A percentile compares a stretch with the other conserved stretches of the same genome.
phyloP scores from a whole-genome alignment of 1,140 invertebrate genomes.

The Piezodorus guildinii region DNA sequence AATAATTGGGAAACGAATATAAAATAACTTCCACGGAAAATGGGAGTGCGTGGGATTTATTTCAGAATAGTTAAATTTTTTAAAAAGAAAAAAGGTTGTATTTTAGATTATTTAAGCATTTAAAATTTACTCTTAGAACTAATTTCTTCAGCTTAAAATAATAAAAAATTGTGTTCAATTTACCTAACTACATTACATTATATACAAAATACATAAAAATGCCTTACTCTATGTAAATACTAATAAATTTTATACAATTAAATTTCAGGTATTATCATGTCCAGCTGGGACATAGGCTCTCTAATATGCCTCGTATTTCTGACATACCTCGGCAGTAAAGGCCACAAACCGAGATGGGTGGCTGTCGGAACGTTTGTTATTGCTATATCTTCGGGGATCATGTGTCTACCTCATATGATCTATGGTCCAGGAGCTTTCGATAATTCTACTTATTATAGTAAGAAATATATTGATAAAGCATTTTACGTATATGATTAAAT shows the following conservation, averaged over 20 bases:
- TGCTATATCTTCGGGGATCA: not conserved
- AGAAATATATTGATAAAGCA: not conserved
- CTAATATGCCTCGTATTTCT: not conserved
- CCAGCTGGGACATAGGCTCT: conserved; percentile 14
- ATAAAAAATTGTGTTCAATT: no score
- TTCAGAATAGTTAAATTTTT: no score
- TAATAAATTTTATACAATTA: not conserved
- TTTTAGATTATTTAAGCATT: no score
- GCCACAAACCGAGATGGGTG: conserved; percentile 1
- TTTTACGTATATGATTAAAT: not conserved
- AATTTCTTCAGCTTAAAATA: no score
- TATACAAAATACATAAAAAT: no score
- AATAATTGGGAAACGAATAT: no score
- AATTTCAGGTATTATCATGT: conserved; percentile 6
- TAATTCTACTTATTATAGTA: not conserved
- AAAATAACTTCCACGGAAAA: no score
- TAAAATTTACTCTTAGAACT: no score
- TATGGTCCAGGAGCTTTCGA: conserved; percentile 6
- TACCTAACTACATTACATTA: no score
- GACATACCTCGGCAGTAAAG: conserved; percentile 3
- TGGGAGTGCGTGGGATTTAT: no score
- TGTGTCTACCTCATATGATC: not conserved
- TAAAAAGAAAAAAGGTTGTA: no score
- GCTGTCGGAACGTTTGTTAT: not conserved
- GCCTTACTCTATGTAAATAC: no score